Evolutionary conservation across 64 coral and sea anemone species (phyloP), one percentile per base, ranked within the genome.

Genomic region (Orbicella faveolata): DNA sequence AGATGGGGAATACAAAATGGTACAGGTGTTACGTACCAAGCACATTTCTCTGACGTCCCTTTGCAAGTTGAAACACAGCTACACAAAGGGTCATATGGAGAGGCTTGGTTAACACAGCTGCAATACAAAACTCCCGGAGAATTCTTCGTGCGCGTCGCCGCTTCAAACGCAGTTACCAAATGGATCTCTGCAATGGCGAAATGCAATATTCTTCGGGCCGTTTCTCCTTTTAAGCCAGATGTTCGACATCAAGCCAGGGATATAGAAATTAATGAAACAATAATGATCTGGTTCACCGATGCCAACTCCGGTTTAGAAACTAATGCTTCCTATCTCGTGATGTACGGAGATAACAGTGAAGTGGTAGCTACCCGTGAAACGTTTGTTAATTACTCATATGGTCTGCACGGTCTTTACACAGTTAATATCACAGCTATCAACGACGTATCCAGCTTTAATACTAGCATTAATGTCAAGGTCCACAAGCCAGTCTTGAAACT

Each of bases 401-500:
- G 23, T 8, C 37, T 35, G 25, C 30, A 79, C 19, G 88, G 89
- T 8, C n/a, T 77, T 73, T 86, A 80, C 68, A 78, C 66, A 41
- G 79, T 94, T 33, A 94, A 87, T 57, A 69, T 94, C 35, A 87
- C 93, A 48, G 89, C 80, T 62, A 25, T 66, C 11, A 94, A 90
- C 53, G 89, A 75, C 73, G 89, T 94, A 3, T 94, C 88, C 4
- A 52, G 48, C 34, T 73, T 65, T 4, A 79, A 61, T 36, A 73
- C 81, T 36, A 59, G 34, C 57, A 30, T 84, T 18, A 13, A 52
- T 7, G 34, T 90, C 54, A 74, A 78, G 39, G 81, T 94, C 18
- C 41, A 87, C 72, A 90, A 90, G 65, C 75, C 74, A 87, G 76
- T 94, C 34, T 36, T 86, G 20, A 66, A 33, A 11, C 44, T 94